A percentile compares a stretch with the other conserved stretches of the same genome.
Evolutionary conservation across 1,140 invertebrate genomes (phyloP).

Genomic region (Bilobella aurantiaca): DNA sequence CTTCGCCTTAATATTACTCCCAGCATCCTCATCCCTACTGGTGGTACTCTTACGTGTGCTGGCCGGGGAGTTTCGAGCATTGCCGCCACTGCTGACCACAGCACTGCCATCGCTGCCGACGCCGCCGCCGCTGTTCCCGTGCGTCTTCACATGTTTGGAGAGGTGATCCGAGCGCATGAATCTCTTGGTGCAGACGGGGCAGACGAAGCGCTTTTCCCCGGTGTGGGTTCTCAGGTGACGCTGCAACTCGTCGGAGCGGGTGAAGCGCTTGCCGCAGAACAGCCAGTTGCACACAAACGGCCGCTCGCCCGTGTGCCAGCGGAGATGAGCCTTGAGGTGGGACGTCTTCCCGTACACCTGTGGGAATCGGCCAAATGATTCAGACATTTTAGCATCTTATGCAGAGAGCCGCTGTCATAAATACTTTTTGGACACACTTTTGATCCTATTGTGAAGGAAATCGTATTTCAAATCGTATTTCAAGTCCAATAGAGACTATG

Average conservation of each 20-base stretch:
- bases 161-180: constrained; percentile 94
- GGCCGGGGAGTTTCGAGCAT: too few relatives aligned
- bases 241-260: constrained; percentile 52
- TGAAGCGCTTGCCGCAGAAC: constrained; percentile 43
- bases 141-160: constrained; percentile 91
- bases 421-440: too few relatives aligned
- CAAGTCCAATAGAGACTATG: too few relatives aligned
- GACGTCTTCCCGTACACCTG: constrained; percentile 67
- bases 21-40: too few relatives aligned
- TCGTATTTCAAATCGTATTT: too few relatives aligned
- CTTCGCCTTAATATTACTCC: too few relatives aligned
- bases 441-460: too few relatives aligned
- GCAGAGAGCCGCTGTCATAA: too few relatives aligned
- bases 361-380: too few relatives aligned
- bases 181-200: constrained; percentile 86
- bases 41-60: too few relatives aligned
- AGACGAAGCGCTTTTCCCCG: constrained; percentile 88
- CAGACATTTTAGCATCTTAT: too few relatives aligned
- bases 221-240: constrained; percentile 93
- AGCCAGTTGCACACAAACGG: constrained; percentile 49
- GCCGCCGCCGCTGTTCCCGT: constrained; percentile 53
- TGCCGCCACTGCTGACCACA: too few relatives aligned
- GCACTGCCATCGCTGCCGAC: constrained; percentile 48
- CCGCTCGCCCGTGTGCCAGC: constrained; percentile 52
- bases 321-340: constrained; percentile 58